Conservation (phyloP, 1,140 invertebrate genomes). For the Zaprionus davidi region DNA sequence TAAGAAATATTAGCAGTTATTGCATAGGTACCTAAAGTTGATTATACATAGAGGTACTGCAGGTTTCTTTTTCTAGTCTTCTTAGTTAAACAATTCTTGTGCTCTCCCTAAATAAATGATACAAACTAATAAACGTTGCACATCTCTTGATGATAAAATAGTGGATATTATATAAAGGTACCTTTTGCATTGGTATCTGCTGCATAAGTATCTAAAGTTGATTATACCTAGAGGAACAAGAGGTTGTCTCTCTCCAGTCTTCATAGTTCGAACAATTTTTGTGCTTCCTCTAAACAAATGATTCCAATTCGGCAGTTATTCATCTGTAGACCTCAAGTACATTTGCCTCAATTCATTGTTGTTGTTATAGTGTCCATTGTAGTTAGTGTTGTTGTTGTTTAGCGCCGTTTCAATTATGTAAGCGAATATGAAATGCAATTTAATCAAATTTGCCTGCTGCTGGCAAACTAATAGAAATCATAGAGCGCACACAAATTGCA, state of each 20-base stretch:
- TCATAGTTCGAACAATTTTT: neutral
- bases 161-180: no score
- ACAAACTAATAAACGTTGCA: no score
- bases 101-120: neutral
- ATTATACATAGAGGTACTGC: no score
- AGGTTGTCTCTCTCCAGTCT: no score
- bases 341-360: neutral
- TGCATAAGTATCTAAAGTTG: no score
- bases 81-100: neutral
- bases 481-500: slow-evolving; percentile 41
- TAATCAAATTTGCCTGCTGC: slow-evolving; percentile 52
- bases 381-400: slow-evolving; percentile 6
- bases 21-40: no score
- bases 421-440: slow-evolving; percentile 43
- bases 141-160: no score
- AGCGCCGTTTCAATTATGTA: slow-evolving; percentile 29
- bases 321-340: neutral
- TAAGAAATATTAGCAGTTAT: no score
- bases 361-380: neutral
- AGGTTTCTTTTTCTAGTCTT: neutral
- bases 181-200: no score
- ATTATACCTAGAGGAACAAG: no score
- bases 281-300: neutral
- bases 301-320: neutral
- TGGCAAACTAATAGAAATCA: slow-evolving; percentile 39